Percentiles rank a stretch among this genome's conserved stretches.
Evolutionary conservation across 2,797 vertebrate genomes (phyloP).

Genomic region (Bradypodion ventrale): DNA sequence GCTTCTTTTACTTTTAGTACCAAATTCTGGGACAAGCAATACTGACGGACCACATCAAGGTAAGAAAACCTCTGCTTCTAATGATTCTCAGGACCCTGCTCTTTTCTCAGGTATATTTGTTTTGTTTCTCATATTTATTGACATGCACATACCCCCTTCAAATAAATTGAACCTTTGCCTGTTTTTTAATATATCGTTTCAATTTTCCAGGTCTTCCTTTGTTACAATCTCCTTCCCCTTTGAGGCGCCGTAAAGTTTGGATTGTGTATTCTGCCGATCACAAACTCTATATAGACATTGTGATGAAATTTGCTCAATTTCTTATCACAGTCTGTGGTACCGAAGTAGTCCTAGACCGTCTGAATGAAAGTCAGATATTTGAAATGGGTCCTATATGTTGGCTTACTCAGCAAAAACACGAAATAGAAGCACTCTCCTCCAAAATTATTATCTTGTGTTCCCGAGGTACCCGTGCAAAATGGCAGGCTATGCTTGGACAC

Average conservation of each 20-base stretch:
- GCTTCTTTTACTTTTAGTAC: conserved; percentile 56
- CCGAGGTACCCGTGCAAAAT: conserved; percentile 89
- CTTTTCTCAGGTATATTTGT: neutral
- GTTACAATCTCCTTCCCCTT: conserved; percentile 37
- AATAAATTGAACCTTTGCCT: neutral
- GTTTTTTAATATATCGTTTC: neutral
- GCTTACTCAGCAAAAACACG: conserved; percentile 86
- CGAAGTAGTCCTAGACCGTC: conserved; percentile 86
- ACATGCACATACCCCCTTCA: too few species aligned
- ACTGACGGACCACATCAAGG: conserved; percentile 34
- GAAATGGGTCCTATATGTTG: conserved; percentile 85
- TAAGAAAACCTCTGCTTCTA: conserved; percentile 52
- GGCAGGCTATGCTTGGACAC: conserved; percentile 87
- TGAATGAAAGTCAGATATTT: conserved; percentile 83
- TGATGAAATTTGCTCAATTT: conserved; percentile 91
- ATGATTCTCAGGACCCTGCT: neutral
- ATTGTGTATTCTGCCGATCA: conserved; percentile 95
- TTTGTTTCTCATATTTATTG: neutral
- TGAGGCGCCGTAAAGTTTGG: conserved; percentile 82
- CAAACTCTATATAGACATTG: conserved; percentile 85
- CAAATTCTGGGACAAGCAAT: conserved; percentile 19
- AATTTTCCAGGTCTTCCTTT: neutral
- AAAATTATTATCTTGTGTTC: conserved; percentile 94
- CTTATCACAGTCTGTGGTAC: conserved; percentile 87
- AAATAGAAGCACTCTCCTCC: conserved; percentile 79